Evolutionary conservation across 2,888 invertebrate genomes (phyloP).

Genomic region (Teinopalpus imperialis): DNA sequence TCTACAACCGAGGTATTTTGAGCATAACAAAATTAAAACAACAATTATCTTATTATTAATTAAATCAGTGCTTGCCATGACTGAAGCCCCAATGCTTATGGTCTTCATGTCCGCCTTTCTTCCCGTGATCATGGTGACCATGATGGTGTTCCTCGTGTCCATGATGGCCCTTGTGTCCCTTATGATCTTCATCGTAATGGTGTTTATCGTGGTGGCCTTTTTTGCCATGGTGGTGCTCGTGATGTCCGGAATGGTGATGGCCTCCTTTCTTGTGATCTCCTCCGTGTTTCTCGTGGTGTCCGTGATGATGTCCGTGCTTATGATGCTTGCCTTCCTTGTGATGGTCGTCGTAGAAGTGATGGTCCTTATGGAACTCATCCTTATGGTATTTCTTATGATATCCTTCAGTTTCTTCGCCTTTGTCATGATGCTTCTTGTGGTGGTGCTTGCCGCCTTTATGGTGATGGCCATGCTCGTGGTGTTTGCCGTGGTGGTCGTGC

Average conservation of each 20-base stretch:
- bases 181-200: constrained; percentile 90
- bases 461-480: constrained; percentile 89
- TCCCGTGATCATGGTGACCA: constrained; percentile 88
- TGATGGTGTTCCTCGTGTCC: constrained; percentile 89
- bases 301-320: constrained; percentile 90
- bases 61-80: constrained; percentile 76
- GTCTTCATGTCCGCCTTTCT: constrained; percentile 89
- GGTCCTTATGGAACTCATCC: constrained; percentile 93
- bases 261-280: constrained; percentile 92
- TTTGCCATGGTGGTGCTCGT: constrained; percentile 89
- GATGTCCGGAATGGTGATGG: constrained; percentile 88
- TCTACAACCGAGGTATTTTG: constrained; percentile 62
- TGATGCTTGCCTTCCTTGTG: constrained; percentile 92
- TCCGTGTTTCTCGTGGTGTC: constrained; percentile 88
- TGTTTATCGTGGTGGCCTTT: constrained; percentile 92
- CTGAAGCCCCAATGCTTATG: constrained; percentile 89
- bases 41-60: constrained; percentile 45
- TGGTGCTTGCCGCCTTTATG: constrained; percentile 90
- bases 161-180: constrained; percentile 89
- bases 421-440: constrained; percentile 92
- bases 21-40: constrained; percentile 48
- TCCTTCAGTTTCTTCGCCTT: constrained; percentile 91
- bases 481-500: constrained; percentile 87
- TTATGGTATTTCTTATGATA: constrained; percentile 94
- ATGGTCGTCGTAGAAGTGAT: constrained; percentile 93